These are phyloP conservation scores for Steromphala cineraria DNA, from an alignment of 2,888 invertebrate genomes.

Conservation along the genomic window DNA sequence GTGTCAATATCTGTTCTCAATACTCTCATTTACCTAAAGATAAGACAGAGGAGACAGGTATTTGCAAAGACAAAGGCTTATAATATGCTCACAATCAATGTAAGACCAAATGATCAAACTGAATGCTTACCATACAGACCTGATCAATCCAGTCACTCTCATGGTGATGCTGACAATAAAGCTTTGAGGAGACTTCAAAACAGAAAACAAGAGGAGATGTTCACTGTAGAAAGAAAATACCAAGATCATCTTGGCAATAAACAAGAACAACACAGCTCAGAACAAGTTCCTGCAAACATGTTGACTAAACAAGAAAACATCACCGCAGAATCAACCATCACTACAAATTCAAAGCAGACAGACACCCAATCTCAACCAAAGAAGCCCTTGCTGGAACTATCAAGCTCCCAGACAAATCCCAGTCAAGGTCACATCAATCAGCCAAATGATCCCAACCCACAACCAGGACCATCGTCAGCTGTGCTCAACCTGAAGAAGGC, in stretches of 20 bases:
- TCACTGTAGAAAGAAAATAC: neutral
- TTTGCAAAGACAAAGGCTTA: neutral
- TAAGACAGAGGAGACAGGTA: slow-evolving; percentile 35
- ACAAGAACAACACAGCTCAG: neutral
- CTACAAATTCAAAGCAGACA: too few species aligned
- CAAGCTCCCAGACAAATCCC: neutral
- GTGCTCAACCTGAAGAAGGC: neutral
- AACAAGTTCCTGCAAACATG: too few species aligned
- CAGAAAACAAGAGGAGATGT: neutral
- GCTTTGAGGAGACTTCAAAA: neutral
- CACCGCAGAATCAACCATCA: too few species aligned
- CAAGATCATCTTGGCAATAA: neutral
- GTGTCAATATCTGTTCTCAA: slow-evolving; percentile 45
- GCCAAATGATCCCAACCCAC: neutral
- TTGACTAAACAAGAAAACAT: too few species aligned
- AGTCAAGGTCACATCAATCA: neutral
- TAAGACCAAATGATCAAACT: neutral
- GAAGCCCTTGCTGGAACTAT: too few species aligned
- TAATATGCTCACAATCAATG: neutral
- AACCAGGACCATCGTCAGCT: neutral
- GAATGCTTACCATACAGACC: neutral
- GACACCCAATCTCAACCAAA: neutral
- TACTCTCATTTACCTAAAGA: slow-evolving; percentile 45
- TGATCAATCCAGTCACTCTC: neutral
- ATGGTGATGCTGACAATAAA: neutral